Evolutionary conservation across 37 sponge, comb jelly and placozoan genomes (phyloP), one percentile per base, ranked within the genome.

Genomic region (Axinella damicornis): DNA sequence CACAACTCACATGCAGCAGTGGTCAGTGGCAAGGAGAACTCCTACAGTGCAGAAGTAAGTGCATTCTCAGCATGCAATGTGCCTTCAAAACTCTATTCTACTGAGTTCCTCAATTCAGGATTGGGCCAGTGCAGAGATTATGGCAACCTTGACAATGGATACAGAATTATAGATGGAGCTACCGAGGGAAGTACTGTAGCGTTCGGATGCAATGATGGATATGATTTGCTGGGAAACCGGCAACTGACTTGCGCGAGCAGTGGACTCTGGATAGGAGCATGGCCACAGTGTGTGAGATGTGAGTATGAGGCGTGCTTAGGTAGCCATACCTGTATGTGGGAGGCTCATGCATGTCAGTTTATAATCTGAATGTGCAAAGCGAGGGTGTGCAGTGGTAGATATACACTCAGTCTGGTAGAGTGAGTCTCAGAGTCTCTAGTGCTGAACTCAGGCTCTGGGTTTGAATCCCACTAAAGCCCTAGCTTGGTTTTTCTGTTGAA

Each of bases 181-280:
- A n/a, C 27, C 5, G 81, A 80, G 27, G 69, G 69, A 19, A 57
- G 54, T 33, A 36, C 54, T 19, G 88, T 75, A 12, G 31, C 57
- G 27, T 82, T 87, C 38, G 24, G 56, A 27, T 91, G 92, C 62
- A 37, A 75, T 35, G 53, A 53, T 1, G 87, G 78, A 62, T 86
- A 77, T 68, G 34, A 18, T 18, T 52, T 91, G 35, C 55, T 82
- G 31, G 92, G 92, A 0, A 63, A 59, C 53, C 52, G 63, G 12
- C 67, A 81, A 65, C 69, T 77, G 46, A 36, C 56, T 15, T 82
- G 83, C 57, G 61, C 41, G 20, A 72, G 73, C 62, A 59, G 53
- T 59, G 88, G 82, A 5, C 57, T 39, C 20, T 88, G 88, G 88
- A 30, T 38, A 0, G 39, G 40, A 20, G 18, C 40, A 37, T 75